Base-by-base conservation (phyloP, 37 sponge, comb jelly and placozoan genomes). In the Bolinopsis microptera region DNA sequence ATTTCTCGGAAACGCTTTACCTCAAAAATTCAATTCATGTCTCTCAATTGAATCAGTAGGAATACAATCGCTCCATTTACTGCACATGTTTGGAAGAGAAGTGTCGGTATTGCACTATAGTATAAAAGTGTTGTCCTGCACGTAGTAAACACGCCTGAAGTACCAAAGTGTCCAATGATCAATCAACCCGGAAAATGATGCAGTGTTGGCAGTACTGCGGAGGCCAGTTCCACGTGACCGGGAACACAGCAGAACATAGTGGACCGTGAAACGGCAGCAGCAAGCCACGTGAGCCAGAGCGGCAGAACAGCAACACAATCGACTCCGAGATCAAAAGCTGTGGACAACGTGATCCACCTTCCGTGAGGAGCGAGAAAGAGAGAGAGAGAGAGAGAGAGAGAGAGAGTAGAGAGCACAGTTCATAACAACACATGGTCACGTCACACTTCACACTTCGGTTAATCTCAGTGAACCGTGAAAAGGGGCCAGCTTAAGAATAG, bases 341-440 rank as follows among this genome's bases (percentile, higher is more conserved):
- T n/a, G 61, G 61, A 48, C 61, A 48, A 48, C 61, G 61, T 48
- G 61, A 48, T 48, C 61, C 13, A 48, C 61, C 61, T 48, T 48
- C 61, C 61, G 61, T 48, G 61, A 48, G 61, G 61, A 48, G 61
- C 9, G 75, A 72, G 27, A 72, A 21, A 30, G 75, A 28, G 75
- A 72, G 75, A 72, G 75, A 72, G 31, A 72, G 75, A 72, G 75
- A 72, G 75, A 72, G 75, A 72, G 75, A 72, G 75, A 72, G 75
- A 72, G 75, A 28, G 75, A 48, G 61, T 18, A n/a, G n/a, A n/a
- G n/a, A n/a, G n/a, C n/a, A n/a, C n/a, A n/a, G n/a, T n/a, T n/a
- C n/a, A n/a, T n/a, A n/a, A n/a, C n/a, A n/a, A n/a, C n/a, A n/a
- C n/a, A n/a, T n/a, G n/a, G n/a, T n/a, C n/a, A n/a, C n/a, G n/a